Evolutionary conservation across 2,888 invertebrate species (phyloP), one percentile per base, ranked within the genome.

Genomic region (Dynastes grantii): DNA sequence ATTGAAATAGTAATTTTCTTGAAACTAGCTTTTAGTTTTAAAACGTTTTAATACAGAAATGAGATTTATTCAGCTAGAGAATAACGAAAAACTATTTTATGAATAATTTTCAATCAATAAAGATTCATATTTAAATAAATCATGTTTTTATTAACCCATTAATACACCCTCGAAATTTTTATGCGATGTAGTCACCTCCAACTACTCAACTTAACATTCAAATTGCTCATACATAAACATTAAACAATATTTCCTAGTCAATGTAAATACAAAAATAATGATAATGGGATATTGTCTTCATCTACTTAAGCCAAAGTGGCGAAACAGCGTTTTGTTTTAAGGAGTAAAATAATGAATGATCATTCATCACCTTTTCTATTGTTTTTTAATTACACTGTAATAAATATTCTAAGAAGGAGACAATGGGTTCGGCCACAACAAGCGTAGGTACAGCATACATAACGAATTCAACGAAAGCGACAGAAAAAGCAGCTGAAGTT

Each of bases 381-480:
- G 55, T 58, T 58, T 58, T 58, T 58, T 58, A 58, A 58, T 22
- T 58, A 22, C 45, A 9, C 22, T 22, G 22, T 22, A 45, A 58
- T 58, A 58, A 58, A 58, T 58, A 58, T 58, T 22, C 22, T 16
- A 58, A 58, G 53, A 53, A 53, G 45, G 22, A 58, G 55, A 58
- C 55, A 58, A 58, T 58, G 22, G 55, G 55, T 22, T 58, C 22
- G 55, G 55, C 55, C 22, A n/a, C 45, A 2, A 9, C 22, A n/a
- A 58, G 55, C 55, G 55, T 58, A 58, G 55, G 55, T 58, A 45
- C 11, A 45, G 45, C 45, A 11, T 45, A 45, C 45, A 45, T 53
- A 53, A 53, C 13, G n/a, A 53, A 53, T 53, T 53, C 53, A 53
- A 53, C 16, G 53, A 16, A 53, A 53, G 53, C 53, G 53, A 2